Base-by-base conservation (phyloP, 2,888 invertebrate genomes). In the Tetanocera ferruginea region DNA sequence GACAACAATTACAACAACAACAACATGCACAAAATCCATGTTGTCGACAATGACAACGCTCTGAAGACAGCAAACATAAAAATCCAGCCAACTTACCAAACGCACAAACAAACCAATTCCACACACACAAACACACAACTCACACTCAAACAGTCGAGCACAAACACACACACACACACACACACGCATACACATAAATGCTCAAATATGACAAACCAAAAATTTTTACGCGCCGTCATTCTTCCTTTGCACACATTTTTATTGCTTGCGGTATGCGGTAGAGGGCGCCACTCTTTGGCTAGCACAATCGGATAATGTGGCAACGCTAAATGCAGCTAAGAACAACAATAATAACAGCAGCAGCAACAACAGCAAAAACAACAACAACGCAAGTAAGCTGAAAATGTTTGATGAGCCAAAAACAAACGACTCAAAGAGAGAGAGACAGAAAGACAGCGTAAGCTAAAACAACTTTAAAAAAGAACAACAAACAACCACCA, bases 211-310 rank as follows among this genome's bases (percentile, higher is more conserved):
- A 57, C 72, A 72, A 60, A 62, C 49, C 60, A 43, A 69, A 43
- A n/a, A 67, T 67, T 55, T 69, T 76, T 76, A 37, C 55, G 34
- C 55, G 51, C n/a, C 69, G n/a, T 64, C 64, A 19, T 23, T 43
- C 67, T 67, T 43, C 55, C 52, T 49, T 31, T n/a, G 55, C 70
- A 31, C 31, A 52, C 25, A 55, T 70, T 31, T 55, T 64, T 64
- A 64, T 31, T 31, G 64, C 34, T 31, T 31, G 64, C n/a, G 64
- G 31, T 64, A 31, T 23, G 57, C 19, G 55, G 55, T 5, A 23
- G 55, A 28, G 64, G 64, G 5, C n/a, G 64, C 64, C n/a, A 28
- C n/a, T 28, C 28, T 28, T 17, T 14, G 57, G 57, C 57, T 23
- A 25, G 57, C 25, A 67, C 43, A 37, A 19, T 23, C n/a, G 67